Base-by-base conservation (phyloP, 2,797 vertebrate species). In the Sebastes oblongus region DNA sequence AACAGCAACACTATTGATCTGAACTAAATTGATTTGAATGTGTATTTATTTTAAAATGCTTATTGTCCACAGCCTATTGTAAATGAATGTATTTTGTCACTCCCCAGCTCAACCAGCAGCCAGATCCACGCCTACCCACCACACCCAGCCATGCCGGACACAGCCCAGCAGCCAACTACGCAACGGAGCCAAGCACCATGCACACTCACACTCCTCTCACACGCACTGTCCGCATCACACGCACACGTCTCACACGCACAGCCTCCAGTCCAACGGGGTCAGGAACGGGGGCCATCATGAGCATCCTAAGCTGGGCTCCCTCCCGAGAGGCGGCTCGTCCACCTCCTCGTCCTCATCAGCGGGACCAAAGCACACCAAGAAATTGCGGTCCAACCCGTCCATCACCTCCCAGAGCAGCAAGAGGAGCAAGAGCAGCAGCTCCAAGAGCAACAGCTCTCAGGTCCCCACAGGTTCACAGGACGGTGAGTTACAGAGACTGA, bases 401-500 rank as follows among this genome's bases (percentile, higher is more conserved):
- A 96, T 99, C 92, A 97, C 96, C 91, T 98, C 97, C 92, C 98
- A 98, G 91, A 92, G 95, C 94, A 98, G 97, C 95, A 98, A 96
- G 94, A 97, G 97, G 90, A 98, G 97, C 94, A 98, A 97, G 93
- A 94, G 96, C 86, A 98, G 97, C 93, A 98, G 97, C 93, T 96
- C 96, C 78, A 98, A 97, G 78, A 97, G 97, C 0, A 94, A 96
- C 78, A 95, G 96, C 62, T 98, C 97, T 8, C 97, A 98, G 94
- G 97, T 98, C 72, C 98, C 98, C 54, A 95, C 96, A 27, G 97
- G 98, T 87, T 97, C 96, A 0, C 97, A 98, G 90, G 97, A 98
- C 82, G 98, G 98, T 99, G 93, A 93, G 96, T 85, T 56, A 36
- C 42, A 52, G 39, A 67, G 3, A 55, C 27, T 34, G 34, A 61